Conservation (phyloP, 2,113 vertebrate genomes). For the Scopus umbretta region DNA sequence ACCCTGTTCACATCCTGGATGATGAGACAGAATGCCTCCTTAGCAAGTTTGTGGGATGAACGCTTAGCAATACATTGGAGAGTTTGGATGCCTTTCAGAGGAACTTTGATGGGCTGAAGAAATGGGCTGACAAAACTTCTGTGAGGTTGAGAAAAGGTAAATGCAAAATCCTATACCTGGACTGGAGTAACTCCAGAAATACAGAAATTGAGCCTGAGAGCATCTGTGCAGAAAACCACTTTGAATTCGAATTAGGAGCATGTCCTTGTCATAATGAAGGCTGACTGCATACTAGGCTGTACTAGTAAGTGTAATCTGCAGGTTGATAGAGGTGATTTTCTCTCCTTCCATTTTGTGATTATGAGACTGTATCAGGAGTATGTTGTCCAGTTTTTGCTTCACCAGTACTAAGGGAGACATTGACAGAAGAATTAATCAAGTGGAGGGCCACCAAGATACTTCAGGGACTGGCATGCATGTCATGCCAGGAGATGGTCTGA, state of each 20-base stretch:
- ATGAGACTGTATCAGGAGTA: neutral
- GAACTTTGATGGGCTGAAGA: neutral
- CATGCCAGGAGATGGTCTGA: neutral
- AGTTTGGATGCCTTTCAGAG: neutral
- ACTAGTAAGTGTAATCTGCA: neutral
- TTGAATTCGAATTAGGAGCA: neutral
- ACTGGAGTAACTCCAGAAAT: neutral
- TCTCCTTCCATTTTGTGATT: neutral
- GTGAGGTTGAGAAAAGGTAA: neutral
- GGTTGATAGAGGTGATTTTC: neutral
- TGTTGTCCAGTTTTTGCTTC: neutral
- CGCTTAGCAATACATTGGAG: neutral
- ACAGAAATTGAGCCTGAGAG: neutral
- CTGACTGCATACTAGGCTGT: neutral
- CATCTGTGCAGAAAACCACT: neutral
- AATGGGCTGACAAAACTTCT: neutral
- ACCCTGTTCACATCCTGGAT: neutral
- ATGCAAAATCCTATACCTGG: neutral
- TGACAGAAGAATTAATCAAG: neutral
- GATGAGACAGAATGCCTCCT: neutral
- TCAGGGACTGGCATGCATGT: neutral
- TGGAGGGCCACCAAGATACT: neutral
- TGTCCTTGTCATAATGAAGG: neutral
- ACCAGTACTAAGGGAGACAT: neutral
- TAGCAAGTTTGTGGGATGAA: neutral